A percentile compares a stretch with the other conserved stretches of the same genome.
Evolutionary conservation across 2,888 invertebrate genomes (phyloP).

Genomic region (Thymelicus lineola): DNA sequence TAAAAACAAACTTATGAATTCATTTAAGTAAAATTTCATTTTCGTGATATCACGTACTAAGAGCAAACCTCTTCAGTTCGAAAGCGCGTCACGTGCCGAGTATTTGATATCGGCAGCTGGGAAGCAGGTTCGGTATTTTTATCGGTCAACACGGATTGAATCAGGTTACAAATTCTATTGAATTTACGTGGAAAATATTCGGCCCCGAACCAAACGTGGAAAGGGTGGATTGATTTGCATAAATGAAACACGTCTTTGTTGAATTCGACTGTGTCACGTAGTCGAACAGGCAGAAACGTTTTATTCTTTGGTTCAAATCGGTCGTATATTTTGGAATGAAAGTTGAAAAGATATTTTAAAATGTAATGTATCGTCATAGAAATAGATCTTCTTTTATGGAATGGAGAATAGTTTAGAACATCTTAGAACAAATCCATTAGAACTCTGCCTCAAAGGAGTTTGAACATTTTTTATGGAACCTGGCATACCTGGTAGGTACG

Average conservation of each 20-base stretch:
- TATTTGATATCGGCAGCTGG: constrained; percentile 26
- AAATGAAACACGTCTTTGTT: constrained; percentile 14
- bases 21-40: no score
- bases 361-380: no score
- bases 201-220: constrained; percentile 6
- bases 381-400: no score
- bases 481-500: no score
- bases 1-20: no score
- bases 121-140: constrained; percentile 22
- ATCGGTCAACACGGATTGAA: constrained; percentile 34
- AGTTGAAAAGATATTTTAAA: not conserved
- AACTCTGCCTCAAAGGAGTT: no score
- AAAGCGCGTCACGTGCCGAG: constrained; percentile 28
- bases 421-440: no score
- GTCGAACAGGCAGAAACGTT: not conserved
- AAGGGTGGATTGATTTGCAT: constrained; percentile 21
- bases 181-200: constrained; percentile 28
- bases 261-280: constrained; percentile 7
- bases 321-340: not conserved
- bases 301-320: not conserved
- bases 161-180: constrained; percentile 36
- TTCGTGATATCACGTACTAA: not conserved
- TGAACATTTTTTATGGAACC: no score
- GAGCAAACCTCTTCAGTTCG: not conserved
- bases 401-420: no score